These are phyloP conservation scores for Aldrovandia affinis DNA, from an alignment of 2,797 vertebrate genomes.

Conservation along the genomic window DNA sequence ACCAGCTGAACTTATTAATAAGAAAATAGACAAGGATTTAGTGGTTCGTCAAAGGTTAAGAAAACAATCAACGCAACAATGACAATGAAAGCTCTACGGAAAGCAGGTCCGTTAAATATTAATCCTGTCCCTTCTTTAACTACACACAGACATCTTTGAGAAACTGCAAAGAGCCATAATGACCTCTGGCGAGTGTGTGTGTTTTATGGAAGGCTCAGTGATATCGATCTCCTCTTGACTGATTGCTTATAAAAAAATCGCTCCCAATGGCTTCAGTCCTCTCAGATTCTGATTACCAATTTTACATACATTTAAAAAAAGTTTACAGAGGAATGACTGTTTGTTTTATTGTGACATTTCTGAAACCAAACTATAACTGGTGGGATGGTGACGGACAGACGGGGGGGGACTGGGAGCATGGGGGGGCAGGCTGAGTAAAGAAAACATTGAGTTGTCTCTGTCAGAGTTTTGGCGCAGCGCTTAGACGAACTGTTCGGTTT, in stretches of 20 bases:
- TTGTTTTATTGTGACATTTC: slow-evolving; percentile 23
- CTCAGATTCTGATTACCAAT: not conserved
- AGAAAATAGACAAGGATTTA: not conserved
- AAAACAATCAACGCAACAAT: not conserved
- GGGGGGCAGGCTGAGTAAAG: not conserved
- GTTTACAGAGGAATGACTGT: not conserved
- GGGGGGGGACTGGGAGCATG: too few species aligned
- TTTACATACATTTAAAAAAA: slow-evolving; percentile 15
- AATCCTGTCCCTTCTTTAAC: not conserved
- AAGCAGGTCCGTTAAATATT: not conserved
- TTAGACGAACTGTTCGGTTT: slow-evolving; percentile 68
- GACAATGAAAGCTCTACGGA: not conserved
- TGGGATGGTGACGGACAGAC: too few species aligned
- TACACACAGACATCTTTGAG: not conserved
- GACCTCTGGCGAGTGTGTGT: not conserved
- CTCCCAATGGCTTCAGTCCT: not conserved
- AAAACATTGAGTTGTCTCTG: slow-evolving; percentile 48
- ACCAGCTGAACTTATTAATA: too few species aligned
- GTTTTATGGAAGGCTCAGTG: not conserved
- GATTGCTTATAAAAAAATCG: not conserved
- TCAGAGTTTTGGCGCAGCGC: slow-evolving; percentile 52
- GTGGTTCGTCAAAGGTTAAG: not conserved
- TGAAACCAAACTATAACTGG: not conserved
- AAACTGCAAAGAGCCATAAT: not conserved
- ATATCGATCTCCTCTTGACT: not conserved